A percentile compares a stretch with the other conserved stretches of the same genome.
Evolutionary conservation across 1,140 invertebrate species (phyloP).

Genomic region (Scaptomyza graminum): DNA sequence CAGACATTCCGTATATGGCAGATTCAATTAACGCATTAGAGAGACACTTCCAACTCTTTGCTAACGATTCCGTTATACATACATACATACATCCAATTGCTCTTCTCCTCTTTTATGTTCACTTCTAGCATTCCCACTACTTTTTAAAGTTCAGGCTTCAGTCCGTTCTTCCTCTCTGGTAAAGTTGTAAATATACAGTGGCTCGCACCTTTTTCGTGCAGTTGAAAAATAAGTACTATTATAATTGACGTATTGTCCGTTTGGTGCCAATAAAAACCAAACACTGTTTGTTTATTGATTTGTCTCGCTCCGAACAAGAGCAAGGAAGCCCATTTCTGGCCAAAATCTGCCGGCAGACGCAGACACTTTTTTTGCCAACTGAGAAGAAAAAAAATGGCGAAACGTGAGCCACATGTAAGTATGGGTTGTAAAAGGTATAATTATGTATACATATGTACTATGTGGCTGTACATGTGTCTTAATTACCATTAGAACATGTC

Average conservation of each 20-base stretch:
- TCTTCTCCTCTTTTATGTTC: too few species aligned
- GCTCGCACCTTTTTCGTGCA: too few species aligned
- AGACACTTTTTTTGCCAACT: slow-evolving; percentile 54
- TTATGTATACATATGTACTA: slow-evolving; percentile 20
- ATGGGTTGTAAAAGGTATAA: slow-evolving; percentile 19
- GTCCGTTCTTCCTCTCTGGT: too few species aligned
- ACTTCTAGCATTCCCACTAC: too few species aligned
- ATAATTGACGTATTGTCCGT: neutral
- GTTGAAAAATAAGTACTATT: slow-evolving; percentile 13
- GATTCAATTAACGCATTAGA: slow-evolving; percentile 40
- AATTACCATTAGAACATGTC: too few species aligned
- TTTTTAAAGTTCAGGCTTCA: too few species aligned
- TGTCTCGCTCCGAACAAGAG: neutral
- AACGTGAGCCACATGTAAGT: slow-evolving; percentile 51
- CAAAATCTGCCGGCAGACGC: slow-evolving; percentile 56
- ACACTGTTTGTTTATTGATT: neutral
- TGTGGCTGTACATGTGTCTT: too few species aligned
- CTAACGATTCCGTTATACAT: too few species aligned
- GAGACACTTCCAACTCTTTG: slow-evolving; percentile 4
- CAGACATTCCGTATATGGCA: slow-evolving; percentile 33
- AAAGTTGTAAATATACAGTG: too few species aligned
- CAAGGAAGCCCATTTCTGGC: neutral
- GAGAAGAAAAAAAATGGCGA: slow-evolving; percentile 20
- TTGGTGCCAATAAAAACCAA: neutral
- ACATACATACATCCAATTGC: too few species aligned